phyloP scores from a whole-genome alignment of 2,113 vertebrate species.

The Myotis yumanensis region DNA sequence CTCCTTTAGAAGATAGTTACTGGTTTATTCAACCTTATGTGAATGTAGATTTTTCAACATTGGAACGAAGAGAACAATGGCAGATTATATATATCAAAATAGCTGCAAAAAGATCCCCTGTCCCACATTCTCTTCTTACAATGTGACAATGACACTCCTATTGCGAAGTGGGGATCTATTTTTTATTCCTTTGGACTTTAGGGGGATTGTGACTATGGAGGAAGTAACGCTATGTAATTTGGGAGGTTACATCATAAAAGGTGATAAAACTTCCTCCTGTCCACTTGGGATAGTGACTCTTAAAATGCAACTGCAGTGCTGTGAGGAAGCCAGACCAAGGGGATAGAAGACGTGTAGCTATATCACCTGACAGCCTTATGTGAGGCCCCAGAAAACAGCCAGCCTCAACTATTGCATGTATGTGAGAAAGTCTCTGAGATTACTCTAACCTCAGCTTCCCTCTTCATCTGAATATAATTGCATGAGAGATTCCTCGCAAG shows the following conservation, averaged over 20 bases:
- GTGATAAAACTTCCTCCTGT: not conserved
- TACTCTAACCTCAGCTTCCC: not conserved
- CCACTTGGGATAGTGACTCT: not conserved
- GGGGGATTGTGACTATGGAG: not conserved
- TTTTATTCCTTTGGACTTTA: not conserved
- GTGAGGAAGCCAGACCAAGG: not conserved
- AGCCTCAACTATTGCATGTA: not conserved
- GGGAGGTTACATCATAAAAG: not conserved
- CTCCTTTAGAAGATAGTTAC: constrained; percentile 17
- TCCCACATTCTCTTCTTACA: not conserved
- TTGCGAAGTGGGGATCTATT: not conserved
- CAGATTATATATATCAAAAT: not conserved
- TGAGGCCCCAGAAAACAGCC: not conserved
- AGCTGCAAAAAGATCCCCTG: not conserved
- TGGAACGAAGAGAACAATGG: not conserved
- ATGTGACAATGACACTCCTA: not conserved
- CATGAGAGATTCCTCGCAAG: not conserved
- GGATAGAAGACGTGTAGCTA: not conserved
- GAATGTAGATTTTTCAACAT: not conserved
- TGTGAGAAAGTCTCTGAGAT: not conserved
- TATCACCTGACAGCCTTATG: not conserved
- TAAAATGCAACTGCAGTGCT: not conserved
- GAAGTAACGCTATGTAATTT: not conserved
- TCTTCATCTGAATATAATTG: not conserved
- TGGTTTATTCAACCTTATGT: constrained; percentile 11